These are phyloP conservation scores for Chrysomela aeneicollis DNA, from an alignment of 2,888 invertebrate species.

Conservation along the genomic window DNA sequence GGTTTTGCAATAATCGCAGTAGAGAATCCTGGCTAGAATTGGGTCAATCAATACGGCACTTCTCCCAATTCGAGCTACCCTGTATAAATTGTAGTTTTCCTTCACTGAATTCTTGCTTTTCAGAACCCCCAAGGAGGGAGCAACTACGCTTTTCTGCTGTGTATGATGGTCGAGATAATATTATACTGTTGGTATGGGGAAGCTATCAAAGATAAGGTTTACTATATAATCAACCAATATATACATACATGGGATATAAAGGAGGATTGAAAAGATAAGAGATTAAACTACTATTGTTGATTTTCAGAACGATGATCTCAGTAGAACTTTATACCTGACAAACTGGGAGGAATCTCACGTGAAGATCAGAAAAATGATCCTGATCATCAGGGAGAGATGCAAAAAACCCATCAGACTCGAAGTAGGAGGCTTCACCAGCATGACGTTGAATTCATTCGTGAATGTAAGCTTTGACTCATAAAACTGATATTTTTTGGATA, in stretches of 20 bases:
- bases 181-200: not conserved
- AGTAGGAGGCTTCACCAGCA: not conserved
- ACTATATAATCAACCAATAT: too few species aligned
- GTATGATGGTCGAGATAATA: not conserved
- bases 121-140: not conserved
- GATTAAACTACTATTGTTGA: too few species aligned
- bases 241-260: too few species aligned
- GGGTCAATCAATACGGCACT: too few species aligned
- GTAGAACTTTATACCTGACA: not conserved
- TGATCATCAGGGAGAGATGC: not conserved
- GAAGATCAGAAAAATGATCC: not conserved
- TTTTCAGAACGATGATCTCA: constrained; percentile 1
- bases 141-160: not conserved
- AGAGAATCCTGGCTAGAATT: too few species aligned
- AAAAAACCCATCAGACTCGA: not conserved
- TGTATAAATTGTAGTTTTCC: too few species aligned
- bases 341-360: not conserved
- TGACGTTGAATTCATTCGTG: not conserved
- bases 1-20: too few species aligned
- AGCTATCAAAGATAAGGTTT: constrained; percentile 1
- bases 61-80: too few species aligned
- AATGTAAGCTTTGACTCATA: not conserved
- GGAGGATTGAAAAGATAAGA: too few species aligned
- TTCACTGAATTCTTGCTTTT: too few species aligned
- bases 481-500: too few species aligned